Evolutionary conservation across 2,888 invertebrate species (phyloP).

Genomic region (Heliconius charithonia): DNA sequence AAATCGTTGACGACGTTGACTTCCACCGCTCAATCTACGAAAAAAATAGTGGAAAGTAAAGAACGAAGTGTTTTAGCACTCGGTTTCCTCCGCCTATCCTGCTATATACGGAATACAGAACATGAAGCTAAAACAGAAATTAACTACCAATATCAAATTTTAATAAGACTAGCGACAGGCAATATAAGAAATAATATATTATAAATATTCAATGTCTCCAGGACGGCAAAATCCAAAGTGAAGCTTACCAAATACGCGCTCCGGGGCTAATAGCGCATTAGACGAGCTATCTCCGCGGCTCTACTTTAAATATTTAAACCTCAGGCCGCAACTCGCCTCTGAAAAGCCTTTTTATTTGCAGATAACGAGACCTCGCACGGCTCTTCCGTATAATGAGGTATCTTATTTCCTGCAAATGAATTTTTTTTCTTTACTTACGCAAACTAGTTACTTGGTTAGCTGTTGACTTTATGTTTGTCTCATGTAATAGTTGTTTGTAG

Average conservation of each 20-base stretch:
- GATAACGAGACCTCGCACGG: conserved; percentile 69
- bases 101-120: no score
- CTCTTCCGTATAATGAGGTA: conserved; percentile 67
- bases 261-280: conserved; percentile 69
- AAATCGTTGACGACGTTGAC: no score
- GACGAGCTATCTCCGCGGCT: conserved; percentile 66
- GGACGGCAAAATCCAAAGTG: conserved; percentile 22
- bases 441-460: conserved; percentile 24
- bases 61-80: no score
- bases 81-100: no score
- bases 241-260: conserved; percentile 39
- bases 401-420: conserved; percentile 70
- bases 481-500: background rate
- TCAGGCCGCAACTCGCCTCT: conserved; percentile 54
- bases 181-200: conserved; percentile 12
- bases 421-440: conserved; percentile 55
- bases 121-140: no score
- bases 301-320: conserved; percentile 76
- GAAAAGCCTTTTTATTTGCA: conserved; percentile 73
- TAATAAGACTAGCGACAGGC: background rate
- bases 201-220: conserved; percentile 6
- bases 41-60: no score
- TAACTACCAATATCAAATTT: no score
- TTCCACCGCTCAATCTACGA: no score
- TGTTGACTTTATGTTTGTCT: background rate